Conservation (phyloP, 2,888 invertebrate species). For the Lissonota sp. region DNA sequence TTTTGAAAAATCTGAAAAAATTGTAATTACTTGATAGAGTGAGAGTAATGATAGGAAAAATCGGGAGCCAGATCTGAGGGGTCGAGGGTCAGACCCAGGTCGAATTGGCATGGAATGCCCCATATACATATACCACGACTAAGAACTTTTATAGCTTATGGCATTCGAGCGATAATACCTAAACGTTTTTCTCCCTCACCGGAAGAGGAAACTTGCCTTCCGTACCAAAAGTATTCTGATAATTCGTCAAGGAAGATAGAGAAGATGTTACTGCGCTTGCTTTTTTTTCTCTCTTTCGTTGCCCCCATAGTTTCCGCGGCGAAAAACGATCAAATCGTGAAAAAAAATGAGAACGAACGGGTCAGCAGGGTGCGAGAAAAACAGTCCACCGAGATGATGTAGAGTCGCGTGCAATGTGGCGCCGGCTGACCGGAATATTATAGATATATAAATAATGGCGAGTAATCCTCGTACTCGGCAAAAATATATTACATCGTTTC, state of each 20-base stretch:
- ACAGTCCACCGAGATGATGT: slow-evolving; percentile 35
- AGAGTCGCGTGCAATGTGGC: slow-evolving; percentile 19
- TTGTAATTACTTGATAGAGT: too few species aligned
- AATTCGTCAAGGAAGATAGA: slow-evolving; percentile 16
- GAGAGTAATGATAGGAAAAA: too few species aligned
- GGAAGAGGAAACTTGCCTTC: slow-evolving; percentile 33
- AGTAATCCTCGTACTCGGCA: slow-evolving; percentile 34
- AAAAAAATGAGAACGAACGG: neutral
- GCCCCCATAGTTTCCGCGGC: slow-evolving; percentile 5
- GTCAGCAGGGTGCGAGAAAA: neutral
- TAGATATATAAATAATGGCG: slow-evolving; percentile 18
- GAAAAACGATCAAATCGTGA: slow-evolving; percentile 58
- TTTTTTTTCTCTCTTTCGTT: neutral
- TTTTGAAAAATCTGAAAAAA: too few species aligned
- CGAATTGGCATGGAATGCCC: too few species aligned
- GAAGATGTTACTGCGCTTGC: neutral
- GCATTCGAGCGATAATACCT: slow-evolving; percentile 42
- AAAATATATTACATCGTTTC: slow-evolving; percentile 47
- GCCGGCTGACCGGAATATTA: slow-evolving; percentile 57
- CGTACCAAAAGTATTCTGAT: slow-evolving; percentile 55
- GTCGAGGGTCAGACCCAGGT: too few species aligned
- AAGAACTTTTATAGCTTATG: slow-evolving; percentile 54
- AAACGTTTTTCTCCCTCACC: slow-evolving; percentile 25
- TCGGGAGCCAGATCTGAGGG: too few species aligned
- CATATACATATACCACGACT: neutral